A percentile compares a stretch with the other conserved stretches of the same genome.
Evolutionary conservation across 2,113 vertebrate genomes (phyloP).

Genomic region (Tenrec ecaudatus): DNA sequence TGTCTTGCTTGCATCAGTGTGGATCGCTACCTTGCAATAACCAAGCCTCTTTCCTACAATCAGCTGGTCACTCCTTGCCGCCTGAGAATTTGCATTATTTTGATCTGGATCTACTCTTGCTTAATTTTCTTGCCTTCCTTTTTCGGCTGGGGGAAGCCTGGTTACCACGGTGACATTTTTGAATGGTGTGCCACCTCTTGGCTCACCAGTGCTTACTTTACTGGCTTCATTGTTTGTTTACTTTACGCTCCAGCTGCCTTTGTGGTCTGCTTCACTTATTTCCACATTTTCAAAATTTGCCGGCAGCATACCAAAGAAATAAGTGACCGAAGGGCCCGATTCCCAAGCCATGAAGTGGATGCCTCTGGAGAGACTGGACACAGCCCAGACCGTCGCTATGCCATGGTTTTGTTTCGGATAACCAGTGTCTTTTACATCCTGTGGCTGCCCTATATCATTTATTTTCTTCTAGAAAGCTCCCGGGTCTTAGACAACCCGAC

Average conservation of each 20-base stretch:
- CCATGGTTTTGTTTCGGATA: slow-evolving; percentile 98
- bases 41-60: slow-evolving; percentile 98
- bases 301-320: slow-evolving; percentile 99
- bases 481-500: slow-evolving; percentile 94
- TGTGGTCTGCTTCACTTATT: slow-evolving; percentile 98
- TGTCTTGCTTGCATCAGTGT: slow-evolving; percentile 98
- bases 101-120: slow-evolving; percentile 98
- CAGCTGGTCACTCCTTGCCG: slow-evolving; percentile 98
- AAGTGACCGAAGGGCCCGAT: slow-evolving; percentile 95
- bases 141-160: slow-evolving; percentile 99
- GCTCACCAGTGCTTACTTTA: slow-evolving; percentile 98
- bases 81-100: slow-evolving; percentile 94
- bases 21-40: slow-evolving; percentile 98
- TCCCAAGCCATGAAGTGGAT: slow-evolving; percentile 95
- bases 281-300: slow-evolving; percentile 99
- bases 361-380: slow-evolving; percentile 92
- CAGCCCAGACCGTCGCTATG: slow-evolving; percentile 95
- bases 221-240: slow-evolving; percentile 97
- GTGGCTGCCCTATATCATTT: slow-evolving; percentile 99
- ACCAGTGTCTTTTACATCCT: slow-evolving; percentile 99
- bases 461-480: slow-evolving; percentile 98
- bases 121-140: slow-evolving; percentile 97
- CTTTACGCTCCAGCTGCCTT: slow-evolving; percentile 97
- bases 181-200: slow-evolving; percentile 98
- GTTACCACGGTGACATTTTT: slow-evolving; percentile 99